A percentile compares a stretch with the other conserved stretches of the same genome.
Conservation (phyloP, 2,113 vertebrate species). For the Lamprotornis superbus region DNA sequence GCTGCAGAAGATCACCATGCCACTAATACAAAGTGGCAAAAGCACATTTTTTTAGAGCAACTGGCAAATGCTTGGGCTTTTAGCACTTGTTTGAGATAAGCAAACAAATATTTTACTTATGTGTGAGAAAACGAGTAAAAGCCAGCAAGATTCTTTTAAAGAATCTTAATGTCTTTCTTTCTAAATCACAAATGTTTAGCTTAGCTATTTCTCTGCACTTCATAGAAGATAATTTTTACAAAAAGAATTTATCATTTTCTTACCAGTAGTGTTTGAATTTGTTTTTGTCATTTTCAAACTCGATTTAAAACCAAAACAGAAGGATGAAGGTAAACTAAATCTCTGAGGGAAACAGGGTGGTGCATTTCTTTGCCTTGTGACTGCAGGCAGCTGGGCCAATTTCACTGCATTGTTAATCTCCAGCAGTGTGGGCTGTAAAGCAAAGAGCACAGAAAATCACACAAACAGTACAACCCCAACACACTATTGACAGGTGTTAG, state of each 20-base stretch:
- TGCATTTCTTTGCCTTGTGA: background rate
- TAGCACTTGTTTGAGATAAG: background rate
- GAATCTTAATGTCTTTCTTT: background rate
- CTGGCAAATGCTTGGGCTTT: background rate
- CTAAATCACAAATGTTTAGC: background rate
- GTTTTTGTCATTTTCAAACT: background rate
- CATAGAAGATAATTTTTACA: background rate
- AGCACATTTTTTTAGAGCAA: background rate
- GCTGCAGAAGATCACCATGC: background rate
- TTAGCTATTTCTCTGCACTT: background rate
- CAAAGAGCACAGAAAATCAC: background rate
- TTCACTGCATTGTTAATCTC: background rate
- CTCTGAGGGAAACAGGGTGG: background rate
- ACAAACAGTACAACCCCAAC: background rate
- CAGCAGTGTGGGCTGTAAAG: background rate
- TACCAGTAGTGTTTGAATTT: background rate
- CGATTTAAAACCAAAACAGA: background rate
- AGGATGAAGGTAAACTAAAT: background rate
- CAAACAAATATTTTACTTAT: background rate
- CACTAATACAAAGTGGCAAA: background rate
- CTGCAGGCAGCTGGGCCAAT: background rate
- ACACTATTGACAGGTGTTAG: background rate
- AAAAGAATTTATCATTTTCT: background rate
- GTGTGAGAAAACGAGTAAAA: background rate
- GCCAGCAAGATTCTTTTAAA: background rate